Percentiles rank a stretch among this genome's conserved stretches.
Conservation (phyloP, 2,797 vertebrate species). For the Manis crassicaudata region DNA sequence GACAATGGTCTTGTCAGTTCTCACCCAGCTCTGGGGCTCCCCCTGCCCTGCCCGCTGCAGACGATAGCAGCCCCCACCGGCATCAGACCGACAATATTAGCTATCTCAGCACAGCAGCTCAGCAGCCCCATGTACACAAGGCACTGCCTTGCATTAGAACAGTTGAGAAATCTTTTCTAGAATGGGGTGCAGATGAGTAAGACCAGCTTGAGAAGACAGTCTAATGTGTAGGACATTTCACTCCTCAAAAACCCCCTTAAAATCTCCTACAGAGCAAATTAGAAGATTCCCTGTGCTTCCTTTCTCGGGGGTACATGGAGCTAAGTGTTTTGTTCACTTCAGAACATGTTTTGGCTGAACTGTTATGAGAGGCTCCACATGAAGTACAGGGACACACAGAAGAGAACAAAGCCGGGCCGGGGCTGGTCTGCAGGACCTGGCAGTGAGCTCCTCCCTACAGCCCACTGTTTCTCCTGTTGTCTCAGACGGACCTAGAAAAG, state of each 20-base stretch:
- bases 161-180: too few species aligned
- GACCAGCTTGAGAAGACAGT: background rate
- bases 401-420: too few species aligned
- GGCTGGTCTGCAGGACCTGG: background rate
- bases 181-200: rapidly evolving
- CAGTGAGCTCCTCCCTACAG: rapidly evolving
- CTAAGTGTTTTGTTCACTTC: background rate
- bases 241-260: background rate
- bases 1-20: background rate
- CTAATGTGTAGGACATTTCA: rapidly evolving
- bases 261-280: too few species aligned
- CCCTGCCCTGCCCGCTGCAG: too few species aligned
- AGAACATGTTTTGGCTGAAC: background rate
- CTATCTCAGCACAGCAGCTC: background rate
- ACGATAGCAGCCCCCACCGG: background rate
- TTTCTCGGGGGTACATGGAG: background rate
- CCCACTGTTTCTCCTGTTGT: rapidly evolving
- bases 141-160: rapidly evolving
- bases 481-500: background rate
- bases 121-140: too few species aligned
- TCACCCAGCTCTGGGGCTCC: rapidly evolving
- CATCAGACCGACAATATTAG: rapidly evolving
- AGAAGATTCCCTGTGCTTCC: background rate
- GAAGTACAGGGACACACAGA: background rate
- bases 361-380: background rate